These are phyloP conservation scores for Ploceus nigricollis DNA, from an alignment of 2,113 vertebrate species.

Conservation along the genomic window DNA sequence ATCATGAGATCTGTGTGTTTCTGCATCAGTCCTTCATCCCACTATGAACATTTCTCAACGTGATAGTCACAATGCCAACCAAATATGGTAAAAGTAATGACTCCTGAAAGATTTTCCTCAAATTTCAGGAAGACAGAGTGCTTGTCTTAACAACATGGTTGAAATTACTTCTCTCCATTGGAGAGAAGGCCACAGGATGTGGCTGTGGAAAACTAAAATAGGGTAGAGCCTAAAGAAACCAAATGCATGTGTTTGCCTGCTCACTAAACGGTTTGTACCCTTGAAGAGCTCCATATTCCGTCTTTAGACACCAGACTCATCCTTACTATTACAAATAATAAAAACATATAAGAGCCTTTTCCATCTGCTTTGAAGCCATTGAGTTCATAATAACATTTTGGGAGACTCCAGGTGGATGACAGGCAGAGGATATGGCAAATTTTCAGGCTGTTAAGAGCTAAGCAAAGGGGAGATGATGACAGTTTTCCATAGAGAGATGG, in stretches of 20 bases:
- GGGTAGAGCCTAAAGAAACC: background rate
- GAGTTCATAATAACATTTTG: background rate
- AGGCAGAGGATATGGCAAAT: background rate
- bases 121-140: background rate
- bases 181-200: background rate
- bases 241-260: background rate
- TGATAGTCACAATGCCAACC: background rate
- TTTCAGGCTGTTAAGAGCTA: background rate
- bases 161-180: background rate
- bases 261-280: background rate
- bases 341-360: background rate
- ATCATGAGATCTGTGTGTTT: background rate
- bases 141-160: background rate
- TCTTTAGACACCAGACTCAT: background rate
- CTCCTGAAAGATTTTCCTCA: background rate
- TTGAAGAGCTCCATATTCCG: background rate
- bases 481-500: background rate
- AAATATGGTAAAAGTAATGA: background rate
- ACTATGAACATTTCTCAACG: background rate
- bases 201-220: background rate
- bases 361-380: background rate
- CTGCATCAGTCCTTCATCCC: background rate
- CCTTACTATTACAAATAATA: background rate
- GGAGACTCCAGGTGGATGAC: background rate
- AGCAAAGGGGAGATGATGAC: background rate